phyloP scores from a whole-genome alignment of 2,797 vertebrate species.

The Poecilia velifera region DNA sequence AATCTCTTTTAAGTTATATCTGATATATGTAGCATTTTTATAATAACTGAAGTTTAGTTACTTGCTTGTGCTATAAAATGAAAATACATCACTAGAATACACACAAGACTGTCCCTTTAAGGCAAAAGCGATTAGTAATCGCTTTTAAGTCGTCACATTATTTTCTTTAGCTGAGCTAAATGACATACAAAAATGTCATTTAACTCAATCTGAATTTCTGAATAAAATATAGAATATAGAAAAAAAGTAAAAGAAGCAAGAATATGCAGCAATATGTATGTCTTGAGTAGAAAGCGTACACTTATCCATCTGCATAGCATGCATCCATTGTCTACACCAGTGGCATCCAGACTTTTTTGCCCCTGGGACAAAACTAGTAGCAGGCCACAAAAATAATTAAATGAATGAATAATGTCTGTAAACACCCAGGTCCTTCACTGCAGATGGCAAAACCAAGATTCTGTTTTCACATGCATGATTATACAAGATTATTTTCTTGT shows the following conservation, averaged over 20 bases:
- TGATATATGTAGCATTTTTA: no score
- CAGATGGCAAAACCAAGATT: constrained; percentile 29
- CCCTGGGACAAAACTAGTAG: no score
- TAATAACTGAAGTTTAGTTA: no score
- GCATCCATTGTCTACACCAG: background rate
- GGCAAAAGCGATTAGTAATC: background rate
- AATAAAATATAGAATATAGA: background rate
- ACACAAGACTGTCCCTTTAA: background rate
- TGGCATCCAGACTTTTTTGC: no score
- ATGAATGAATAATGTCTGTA: constrained; percentile 17
- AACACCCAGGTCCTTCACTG: constrained; percentile 6
- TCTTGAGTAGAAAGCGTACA: background rate
- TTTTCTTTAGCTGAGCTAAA: background rate
- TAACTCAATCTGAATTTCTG: background rate
- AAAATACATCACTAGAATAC: no score
- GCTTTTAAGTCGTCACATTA: background rate
- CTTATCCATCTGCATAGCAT: background rate
- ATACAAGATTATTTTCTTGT: no score
- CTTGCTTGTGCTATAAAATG: no score
- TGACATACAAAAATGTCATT: background rate
- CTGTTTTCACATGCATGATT: background rate
- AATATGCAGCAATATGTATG: background rate
- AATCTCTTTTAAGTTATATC: no score
- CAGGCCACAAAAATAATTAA: no score
- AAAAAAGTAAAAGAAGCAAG: background rate